A percentile compares a stretch with the other conserved stretches of the same genome.
These are phyloP conservation scores for Ammodytes marinus DNA, from an alignment of 2,113 vertebrate species.

Conservation along the genomic window DNA sequence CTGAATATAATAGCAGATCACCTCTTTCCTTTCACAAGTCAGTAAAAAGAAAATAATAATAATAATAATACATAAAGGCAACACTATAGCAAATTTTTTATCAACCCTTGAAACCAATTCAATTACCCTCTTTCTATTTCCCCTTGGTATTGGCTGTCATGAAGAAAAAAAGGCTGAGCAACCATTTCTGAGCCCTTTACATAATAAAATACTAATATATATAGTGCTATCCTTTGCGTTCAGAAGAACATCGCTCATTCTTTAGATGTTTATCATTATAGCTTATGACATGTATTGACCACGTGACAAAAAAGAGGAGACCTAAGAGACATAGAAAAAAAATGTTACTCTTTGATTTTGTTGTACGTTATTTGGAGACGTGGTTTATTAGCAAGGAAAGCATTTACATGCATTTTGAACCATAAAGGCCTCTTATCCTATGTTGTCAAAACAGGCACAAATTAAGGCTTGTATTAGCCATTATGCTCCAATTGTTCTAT, in stretches of 20 bases:
- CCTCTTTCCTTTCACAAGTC: not conserved
- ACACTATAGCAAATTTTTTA: not conserved
- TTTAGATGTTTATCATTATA: not conserved
- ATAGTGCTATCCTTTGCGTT: not conserved
- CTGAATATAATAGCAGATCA: not conserved
- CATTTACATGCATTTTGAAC: too few species aligned
- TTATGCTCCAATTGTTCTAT: slow-evolving; percentile 2
- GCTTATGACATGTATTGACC: not conserved
- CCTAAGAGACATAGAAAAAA: not conserved
- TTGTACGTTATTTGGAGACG: not conserved
- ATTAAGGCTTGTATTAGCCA: slow-evolving; percentile 6
- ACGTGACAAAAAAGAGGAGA: not conserved
- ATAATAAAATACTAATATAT: not conserved
- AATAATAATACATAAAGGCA: not conserved
- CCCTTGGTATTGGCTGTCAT: not conserved
- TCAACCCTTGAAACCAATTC: too few species aligned
- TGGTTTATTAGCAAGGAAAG: not conserved
- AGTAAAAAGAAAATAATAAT: not conserved
- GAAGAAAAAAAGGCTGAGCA: not conserved
- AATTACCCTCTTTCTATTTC: not conserved
- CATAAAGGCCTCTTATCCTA: not conserved
- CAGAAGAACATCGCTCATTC: not conserved
- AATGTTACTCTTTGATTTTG: not conserved
- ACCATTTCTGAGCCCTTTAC: not conserved
- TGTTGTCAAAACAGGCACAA: not conserved